Percentiles rank a stretch among this genome's conserved stretches.
Evolutionary conservation across 2,113 vertebrate species (phyloP).

Genomic region (Speoplatyrhinus poulsoni): DNA sequence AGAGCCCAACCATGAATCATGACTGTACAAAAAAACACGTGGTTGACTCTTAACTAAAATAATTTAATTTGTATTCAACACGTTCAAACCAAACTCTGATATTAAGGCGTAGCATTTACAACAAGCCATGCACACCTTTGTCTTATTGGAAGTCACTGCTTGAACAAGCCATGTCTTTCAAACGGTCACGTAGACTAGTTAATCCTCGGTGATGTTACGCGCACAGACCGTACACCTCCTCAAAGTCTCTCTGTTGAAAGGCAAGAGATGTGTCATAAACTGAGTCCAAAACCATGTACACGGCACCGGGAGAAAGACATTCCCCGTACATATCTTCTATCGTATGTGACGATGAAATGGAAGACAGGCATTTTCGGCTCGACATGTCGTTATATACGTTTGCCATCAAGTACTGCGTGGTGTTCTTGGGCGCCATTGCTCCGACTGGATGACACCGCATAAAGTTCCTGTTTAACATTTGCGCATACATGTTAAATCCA

Average conservation of each 20-base stretch:
- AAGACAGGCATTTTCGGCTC: not conserved
- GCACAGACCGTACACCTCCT: slow-evolving; percentile 41
- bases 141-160: slow-evolving; percentile 13
- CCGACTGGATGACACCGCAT: not conserved
- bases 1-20: slow-evolving; percentile 75
- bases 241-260: slow-evolving; percentile 75
- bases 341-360: rapidly evolving
- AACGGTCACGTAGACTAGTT: slow-evolving; percentile 35
- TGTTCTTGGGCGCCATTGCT: slow-evolving; percentile 71
- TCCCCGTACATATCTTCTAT: not conserved
- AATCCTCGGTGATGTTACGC: slow-evolving; percentile 11
- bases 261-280: slow-evolving; percentile 50
- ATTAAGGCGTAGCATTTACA: slow-evolving; percentile 14
- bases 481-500: rapidly evolving
- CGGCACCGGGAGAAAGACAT: not conserved
- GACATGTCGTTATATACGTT: slow-evolving; percentile 60
- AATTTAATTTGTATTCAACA: not conserved
- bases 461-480: not conserved
- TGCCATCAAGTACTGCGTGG: slow-evolving; percentile 77
- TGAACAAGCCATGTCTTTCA: not conserved
- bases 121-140: slow-evolving; percentile 59
- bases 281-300: slow-evolving; percentile 23
- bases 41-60: not conserved
- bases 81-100: not conserved
- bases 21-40: slow-evolving; percentile 23